A percentile compares a stretch with the other conserved stretches of the same genome.
phyloP scores from a whole-genome alignment of 2,888 invertebrate genomes.

The Diaperis boleti region DNA sequence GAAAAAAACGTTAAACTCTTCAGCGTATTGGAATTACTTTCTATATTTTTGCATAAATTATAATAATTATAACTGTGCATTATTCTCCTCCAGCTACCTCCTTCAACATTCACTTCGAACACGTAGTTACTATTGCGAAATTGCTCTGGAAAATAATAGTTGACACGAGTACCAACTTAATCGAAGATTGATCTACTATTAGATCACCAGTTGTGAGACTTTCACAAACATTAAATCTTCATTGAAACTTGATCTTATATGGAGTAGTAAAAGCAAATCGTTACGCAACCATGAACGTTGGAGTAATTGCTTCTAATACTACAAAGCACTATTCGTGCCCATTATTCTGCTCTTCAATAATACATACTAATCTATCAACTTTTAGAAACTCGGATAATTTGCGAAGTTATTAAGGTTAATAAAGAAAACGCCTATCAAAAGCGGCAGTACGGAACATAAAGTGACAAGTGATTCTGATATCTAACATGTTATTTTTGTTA shows the following conservation, averaged over 20 bases:
- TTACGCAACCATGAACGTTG: constrained; percentile 1
- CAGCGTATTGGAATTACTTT: neutral
- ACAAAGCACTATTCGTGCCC: constrained; percentile 2
- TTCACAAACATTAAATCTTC: constrained; percentile 38
- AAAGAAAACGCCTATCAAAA: no score
- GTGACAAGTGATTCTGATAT: no score
- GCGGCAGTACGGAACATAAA: no score
- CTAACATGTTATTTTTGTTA: no score
- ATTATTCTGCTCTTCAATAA: neutral
- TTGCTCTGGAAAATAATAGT: neutral
- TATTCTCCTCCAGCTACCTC: neutral
- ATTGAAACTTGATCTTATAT: constrained; percentile 17
- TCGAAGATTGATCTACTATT: constrained; percentile 25
- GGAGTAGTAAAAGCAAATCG: constrained; percentile 23
- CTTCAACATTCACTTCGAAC: neutral
- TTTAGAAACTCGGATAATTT: neutral
- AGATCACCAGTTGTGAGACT: constrained; percentile 16
- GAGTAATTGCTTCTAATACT: constrained; percentile 11
- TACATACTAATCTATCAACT: neutral
- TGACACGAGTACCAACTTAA: constrained; percentile 9
- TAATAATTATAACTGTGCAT: neutral
- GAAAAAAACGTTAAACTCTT: neutral
- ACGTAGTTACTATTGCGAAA: constrained; percentile 7
- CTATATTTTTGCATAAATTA: neutral
- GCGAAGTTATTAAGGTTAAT: no score